Evolutionary conservation across 92 coral and sea anemone species (phyloP).

Genomic region (Chrysogorgia sp.): DNA sequence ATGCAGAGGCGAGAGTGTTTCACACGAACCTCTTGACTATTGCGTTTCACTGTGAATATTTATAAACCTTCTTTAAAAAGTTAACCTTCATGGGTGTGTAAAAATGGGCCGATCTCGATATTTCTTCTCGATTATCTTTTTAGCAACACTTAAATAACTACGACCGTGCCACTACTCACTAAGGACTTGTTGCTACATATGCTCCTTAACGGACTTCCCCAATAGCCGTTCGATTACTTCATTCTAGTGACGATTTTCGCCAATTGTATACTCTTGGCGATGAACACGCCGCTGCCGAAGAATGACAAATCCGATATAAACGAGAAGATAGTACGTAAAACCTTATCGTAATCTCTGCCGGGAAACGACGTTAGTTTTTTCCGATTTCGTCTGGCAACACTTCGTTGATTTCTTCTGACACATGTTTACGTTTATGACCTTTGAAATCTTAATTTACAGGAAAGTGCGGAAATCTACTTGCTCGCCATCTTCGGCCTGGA

Average conservation of each 20-base stretch:
- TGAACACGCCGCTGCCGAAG: slow-evolving; percentile 86
- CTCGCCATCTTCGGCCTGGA: slow-evolving; percentile 94
- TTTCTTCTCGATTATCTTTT: slow-evolving; percentile 26
- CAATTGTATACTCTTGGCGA: slow-evolving; percentile 96
- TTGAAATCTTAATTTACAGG: slow-evolving; percentile 66
- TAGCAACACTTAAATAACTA: slow-evolving; percentile 31
- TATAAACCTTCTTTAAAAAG: neutral
- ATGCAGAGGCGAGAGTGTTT: neutral
- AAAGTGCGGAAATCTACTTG: slow-evolving; percentile 88
- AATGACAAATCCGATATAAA: slow-evolving; percentile 85
- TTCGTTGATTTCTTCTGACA: slow-evolving; percentile 32
- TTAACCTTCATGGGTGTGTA: neutral
- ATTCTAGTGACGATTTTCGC: slow-evolving; percentile 97
- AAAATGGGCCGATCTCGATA: slow-evolving; percentile 9
- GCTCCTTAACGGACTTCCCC: slow-evolving; percentile 83
- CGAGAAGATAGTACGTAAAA: slow-evolving; percentile 73
- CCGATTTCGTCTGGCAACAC: slow-evolving; percentile 19
- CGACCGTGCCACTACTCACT: neutral
- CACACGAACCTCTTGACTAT: neutral
- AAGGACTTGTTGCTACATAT: slow-evolving; percentile 25
- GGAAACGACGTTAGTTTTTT: neutral
- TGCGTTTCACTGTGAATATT: slow-evolving; percentile 16
- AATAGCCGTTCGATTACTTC: slow-evolving; percentile 99
- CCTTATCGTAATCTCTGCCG: neutral
- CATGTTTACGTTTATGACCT: slow-evolving; percentile 23